Conservation (phyloP, 2,797 vertebrate genomes). For the Ctenochaetus hawaiiensis region DNA sequence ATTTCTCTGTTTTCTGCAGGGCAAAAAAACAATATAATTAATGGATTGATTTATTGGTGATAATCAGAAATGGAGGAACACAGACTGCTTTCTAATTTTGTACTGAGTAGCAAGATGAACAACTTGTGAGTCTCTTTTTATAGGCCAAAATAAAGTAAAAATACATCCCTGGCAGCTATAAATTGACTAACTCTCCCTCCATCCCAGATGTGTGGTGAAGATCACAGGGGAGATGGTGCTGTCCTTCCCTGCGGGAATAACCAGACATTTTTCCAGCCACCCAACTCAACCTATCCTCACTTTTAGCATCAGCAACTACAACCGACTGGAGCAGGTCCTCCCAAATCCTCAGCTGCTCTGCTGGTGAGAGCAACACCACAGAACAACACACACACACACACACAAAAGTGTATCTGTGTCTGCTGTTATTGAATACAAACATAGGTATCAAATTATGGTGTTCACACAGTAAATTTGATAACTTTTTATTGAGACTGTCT, state of each 20-base stretch:
- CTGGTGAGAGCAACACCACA: constrained; percentile 86
- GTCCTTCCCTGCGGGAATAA: constrained; percentile 98
- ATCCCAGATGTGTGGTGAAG: constrained; percentile 92
- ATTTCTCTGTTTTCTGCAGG: background rate
- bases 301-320: constrained; percentile 95
- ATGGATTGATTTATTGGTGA: background rate
- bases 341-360: constrained; percentile 98
- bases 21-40: background rate
- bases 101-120: background rate
- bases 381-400: background rate
- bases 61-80: background rate
- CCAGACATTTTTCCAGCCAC: constrained; percentile 96
- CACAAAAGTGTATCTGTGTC: background rate
- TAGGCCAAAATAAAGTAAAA: background rate
- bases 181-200: constrained; percentile 1
- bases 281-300: constrained; percentile 92
- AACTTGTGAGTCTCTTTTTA: background rate
- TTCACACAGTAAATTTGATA: background rate
- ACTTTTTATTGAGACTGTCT: background rate
- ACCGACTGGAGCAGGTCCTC: constrained; percentile 94
- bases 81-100: background rate
- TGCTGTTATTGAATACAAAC: background rate
- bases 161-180: background rate
- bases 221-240: constrained; percentile 98
- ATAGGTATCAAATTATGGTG: background rate